Conservation (phyloP, 2,113 vertebrate species). For the Salvelinus sp. region DNA sequence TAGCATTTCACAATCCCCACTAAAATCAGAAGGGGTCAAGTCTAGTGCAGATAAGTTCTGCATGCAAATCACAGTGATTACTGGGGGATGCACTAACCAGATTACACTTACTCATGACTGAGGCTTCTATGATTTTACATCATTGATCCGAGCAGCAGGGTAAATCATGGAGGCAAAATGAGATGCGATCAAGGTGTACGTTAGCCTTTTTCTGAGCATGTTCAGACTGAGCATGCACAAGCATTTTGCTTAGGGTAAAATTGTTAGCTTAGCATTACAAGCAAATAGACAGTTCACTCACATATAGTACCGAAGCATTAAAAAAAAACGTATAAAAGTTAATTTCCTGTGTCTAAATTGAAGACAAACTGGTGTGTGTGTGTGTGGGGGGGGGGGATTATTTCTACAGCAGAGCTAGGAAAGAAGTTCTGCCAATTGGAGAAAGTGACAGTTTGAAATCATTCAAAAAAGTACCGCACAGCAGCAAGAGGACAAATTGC, state of each 20-base stretch:
- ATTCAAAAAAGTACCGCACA: too few species aligned
- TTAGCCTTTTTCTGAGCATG: background rate
- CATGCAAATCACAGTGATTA: slow-evolving; percentile 14
- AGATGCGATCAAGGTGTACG: background rate
- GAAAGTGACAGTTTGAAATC: too few species aligned
- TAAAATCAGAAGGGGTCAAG: background rate
- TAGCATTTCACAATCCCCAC: slow-evolving; percentile 13
- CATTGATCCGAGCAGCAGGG: slow-evolving; percentile 17
- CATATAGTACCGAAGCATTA: too few species aligned
- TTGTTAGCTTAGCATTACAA: too few species aligned
- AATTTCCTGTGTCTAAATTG: too few species aligned
- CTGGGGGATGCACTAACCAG: background rate
- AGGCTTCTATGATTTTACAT: slow-evolving; percentile 1
- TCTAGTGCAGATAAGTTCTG: background rate
- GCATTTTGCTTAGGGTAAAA: too few species aligned
- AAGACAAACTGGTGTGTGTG: too few species aligned
- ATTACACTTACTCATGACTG: slow-evolving; percentile 15
- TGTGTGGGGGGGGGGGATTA: too few species aligned
- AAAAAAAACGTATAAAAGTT: too few species aligned
- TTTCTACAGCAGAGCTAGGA: too few species aligned
- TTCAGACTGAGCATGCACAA: background rate
- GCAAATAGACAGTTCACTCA: background rate
- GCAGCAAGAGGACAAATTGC: too few species aligned
- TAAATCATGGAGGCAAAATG: slow-evolving; percentile 7
- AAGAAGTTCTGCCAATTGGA: too few species aligned